phyloP scores from a whole-genome alignment of 2,113 vertebrate species.

The Lampris megalopsis region DNA sequence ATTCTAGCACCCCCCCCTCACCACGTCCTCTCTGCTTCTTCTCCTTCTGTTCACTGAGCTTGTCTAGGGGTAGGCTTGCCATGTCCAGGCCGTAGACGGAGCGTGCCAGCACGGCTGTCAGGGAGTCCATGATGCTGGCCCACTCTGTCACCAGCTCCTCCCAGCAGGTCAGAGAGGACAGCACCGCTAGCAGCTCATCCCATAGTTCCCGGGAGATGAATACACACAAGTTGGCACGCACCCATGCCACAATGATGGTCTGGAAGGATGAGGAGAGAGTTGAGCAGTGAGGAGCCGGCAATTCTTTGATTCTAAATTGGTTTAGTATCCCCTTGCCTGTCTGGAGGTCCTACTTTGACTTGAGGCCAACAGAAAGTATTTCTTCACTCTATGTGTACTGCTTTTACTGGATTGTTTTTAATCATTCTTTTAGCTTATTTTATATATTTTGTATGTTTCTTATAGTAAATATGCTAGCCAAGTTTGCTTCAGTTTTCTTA shows the following conservation, averaged over 20 bases:
- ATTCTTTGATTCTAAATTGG: no score
- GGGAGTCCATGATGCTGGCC: conserved; percentile 98
- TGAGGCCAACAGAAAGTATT: no score
- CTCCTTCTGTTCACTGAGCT: conserved; percentile 97
- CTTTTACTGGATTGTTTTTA: no score
- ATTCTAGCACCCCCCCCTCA: conserved; percentile 61
- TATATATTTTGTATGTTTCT: no score
- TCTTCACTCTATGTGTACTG: no score
- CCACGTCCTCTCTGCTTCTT: conserved; percentile 97
- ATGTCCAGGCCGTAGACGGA: conserved; percentile 95
- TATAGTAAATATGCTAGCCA: no score
- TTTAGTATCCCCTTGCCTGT: no score
- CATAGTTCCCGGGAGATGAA: conserved; percentile 97
- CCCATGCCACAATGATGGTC: conserved; percentile 98
- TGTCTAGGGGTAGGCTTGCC: conserved; percentile 94
- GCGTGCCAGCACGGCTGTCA: conserved; percentile 93
- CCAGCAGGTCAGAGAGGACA: conserved; percentile 95
- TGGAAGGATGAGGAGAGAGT: conserved; percentile 63
- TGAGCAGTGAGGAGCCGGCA: no score
- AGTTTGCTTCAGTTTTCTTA: no score
- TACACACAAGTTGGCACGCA: conserved; percentile 94
- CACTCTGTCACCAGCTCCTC: conserved; percentile 95
- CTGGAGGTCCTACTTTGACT: no score
- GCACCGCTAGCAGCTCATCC: conserved; percentile 93
- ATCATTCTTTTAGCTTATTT: no score